Percentiles rank a stretch among this genome's conserved stretches.
Evolutionary conservation across 2,113 vertebrate species (phyloP).

Genomic region (Antigone vipio): DNA sequence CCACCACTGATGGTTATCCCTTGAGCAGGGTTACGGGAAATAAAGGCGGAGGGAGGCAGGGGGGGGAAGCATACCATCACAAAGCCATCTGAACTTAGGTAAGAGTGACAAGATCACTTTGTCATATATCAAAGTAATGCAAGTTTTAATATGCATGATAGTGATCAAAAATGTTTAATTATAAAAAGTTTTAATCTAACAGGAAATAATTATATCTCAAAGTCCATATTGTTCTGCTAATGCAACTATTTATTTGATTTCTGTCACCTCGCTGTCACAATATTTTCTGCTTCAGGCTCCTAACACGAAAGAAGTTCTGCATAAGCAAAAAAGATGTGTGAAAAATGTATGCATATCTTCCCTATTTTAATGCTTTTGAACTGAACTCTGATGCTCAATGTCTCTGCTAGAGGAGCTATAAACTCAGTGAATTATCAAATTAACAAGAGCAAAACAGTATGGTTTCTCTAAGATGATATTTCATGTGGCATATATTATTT

Average conservation of each 20-base stretch:
- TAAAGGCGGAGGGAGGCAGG: too few relatives aligned
- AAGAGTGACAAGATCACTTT: neutral
- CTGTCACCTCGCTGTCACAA: neutral
- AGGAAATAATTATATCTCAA: neutral
- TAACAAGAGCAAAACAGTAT: neutral
- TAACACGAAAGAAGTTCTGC: neutral
- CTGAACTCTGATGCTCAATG: neutral
- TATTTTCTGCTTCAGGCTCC: neutral
- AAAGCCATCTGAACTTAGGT: neutral
- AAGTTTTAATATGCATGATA: neutral
- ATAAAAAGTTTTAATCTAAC: neutral
- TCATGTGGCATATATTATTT: neutral
- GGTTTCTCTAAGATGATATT: neutral
- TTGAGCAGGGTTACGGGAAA: too few relatives aligned
- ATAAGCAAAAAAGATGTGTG: neutral
- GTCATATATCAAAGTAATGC: neutral
- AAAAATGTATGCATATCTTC: neutral
- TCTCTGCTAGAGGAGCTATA: neutral
- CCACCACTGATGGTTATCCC: too few relatives aligned
- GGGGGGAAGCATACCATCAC: too few relatives aligned
- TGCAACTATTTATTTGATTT: neutral
- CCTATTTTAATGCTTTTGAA: neutral
- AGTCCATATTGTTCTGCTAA: neutral
- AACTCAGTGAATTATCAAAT: conserved; percentile 39
- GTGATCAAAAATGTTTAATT: neutral